phyloP scores from a whole-genome alignment of 2,113 vertebrate genomes.

The Haliaeetus leucogaster region DNA sequence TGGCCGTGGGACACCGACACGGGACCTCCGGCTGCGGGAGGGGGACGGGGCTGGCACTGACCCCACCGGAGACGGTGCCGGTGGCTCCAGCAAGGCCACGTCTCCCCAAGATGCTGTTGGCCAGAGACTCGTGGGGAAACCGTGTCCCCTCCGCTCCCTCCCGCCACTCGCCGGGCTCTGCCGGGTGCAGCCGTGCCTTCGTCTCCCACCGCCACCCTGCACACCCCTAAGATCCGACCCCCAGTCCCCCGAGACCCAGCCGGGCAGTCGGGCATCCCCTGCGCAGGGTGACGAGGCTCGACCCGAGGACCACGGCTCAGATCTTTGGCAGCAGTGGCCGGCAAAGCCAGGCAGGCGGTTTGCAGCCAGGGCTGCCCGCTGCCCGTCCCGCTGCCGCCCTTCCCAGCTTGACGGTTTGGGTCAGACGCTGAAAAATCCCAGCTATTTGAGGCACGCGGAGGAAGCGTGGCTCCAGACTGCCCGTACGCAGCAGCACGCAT shows the following conservation, averaged over 20 bases:
- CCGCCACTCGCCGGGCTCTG: neutral
- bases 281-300: fast-evolving
- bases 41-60: neutral
- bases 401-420: neutral
- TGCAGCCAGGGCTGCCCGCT: neutral
- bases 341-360: neutral
- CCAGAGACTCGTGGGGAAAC: fast-evolving
- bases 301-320: neutral
- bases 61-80: neutral
- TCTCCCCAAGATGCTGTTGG: neutral
- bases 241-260: neutral
- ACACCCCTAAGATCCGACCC: neutral
- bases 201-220: fast-evolving
- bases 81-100: neutral
- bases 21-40: neutral
- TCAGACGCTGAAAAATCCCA: neutral
- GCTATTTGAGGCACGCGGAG: neutral
- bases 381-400: neutral
- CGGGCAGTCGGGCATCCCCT: fast-evolving
- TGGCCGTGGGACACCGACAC: fast-evolving
- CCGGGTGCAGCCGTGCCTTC: fast-evolving
- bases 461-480: neutral
- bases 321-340: neutral
- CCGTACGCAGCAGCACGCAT: neutral
- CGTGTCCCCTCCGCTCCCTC: neutral